phyloP scores from a whole-genome alignment of 2,113 vertebrate species.

The Serilophus lunatus region DNA sequence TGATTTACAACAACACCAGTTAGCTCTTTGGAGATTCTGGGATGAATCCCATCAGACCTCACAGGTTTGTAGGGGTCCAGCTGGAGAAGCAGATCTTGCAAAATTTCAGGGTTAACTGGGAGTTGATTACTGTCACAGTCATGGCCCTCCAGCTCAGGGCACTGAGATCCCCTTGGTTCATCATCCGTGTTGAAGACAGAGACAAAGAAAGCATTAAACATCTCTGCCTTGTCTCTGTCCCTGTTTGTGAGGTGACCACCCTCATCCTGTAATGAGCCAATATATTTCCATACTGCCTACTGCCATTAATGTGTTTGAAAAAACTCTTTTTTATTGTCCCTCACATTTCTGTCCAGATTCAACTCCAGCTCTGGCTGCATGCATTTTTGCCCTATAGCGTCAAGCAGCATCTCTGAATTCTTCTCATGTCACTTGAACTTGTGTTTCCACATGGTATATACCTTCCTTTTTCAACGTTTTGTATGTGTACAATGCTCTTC shows the following conservation, averaged over 20 bases:
- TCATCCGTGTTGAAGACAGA: neutral
- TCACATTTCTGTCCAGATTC: neutral
- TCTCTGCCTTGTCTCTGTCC: neutral
- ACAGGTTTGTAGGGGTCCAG: neutral
- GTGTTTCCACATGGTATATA: neutral
- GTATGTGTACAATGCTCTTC: neutral
- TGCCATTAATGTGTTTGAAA: neutral
- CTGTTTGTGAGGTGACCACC: neutral
- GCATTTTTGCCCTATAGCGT: neutral
- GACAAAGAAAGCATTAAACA: neutral
- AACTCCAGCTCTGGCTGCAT: neutral
- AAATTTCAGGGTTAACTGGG: neutral
- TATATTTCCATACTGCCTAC: neutral
- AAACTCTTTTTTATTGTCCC: neutral
- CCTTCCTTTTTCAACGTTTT: neutral
- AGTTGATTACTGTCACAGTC: neutral
- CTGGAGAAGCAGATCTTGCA: neutral
- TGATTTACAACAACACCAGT: neutral
- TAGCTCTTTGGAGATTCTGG: neutral
- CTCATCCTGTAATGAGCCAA: neutral
- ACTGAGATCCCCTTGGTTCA: neutral
- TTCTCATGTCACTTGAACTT: neutral
- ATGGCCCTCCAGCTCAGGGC: neutral
- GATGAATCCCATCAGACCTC: neutral
- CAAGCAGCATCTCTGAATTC: neutral